Conservation (phyloP, 2,113 vertebrate genomes). For the Mystacornis crossleyi region DNA sequence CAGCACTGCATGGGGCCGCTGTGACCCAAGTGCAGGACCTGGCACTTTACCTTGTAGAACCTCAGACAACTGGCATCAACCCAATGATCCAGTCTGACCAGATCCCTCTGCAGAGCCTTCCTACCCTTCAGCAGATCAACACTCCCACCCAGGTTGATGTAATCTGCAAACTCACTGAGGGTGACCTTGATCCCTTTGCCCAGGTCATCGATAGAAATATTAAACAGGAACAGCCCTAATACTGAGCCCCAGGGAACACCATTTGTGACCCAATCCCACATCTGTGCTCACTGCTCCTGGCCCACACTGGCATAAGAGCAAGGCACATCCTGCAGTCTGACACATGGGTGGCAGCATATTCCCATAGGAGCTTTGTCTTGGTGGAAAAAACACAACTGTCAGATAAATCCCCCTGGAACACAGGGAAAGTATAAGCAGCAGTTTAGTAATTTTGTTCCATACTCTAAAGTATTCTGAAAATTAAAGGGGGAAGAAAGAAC, state of each 20-base stretch:
- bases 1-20: fast-evolving
- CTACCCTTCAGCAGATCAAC: background rate
- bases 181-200: background rate
- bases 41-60: too few species aligned
- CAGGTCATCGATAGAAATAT: background rate
- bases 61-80: background rate
- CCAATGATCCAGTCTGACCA: background rate
- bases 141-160: background rate
- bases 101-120: background rate
- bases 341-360: background rate
- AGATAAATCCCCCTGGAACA: background rate
- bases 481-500: background rate
- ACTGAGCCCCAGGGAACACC: background rate
- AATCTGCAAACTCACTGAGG: background rate
- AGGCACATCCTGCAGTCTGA: background rate
- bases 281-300: background rate
- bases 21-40: background rate
- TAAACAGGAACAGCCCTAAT: background rate
- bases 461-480: background rate
- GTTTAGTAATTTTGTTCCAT: background rate
- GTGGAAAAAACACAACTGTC: background rate
- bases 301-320: background rate
- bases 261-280: background rate
- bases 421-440: background rate
- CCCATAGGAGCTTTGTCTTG: background rate